Evolutionary conservation across 1,140 invertebrate genomes (phyloP).

Genomic region (Melitaea cinxia): DNA sequence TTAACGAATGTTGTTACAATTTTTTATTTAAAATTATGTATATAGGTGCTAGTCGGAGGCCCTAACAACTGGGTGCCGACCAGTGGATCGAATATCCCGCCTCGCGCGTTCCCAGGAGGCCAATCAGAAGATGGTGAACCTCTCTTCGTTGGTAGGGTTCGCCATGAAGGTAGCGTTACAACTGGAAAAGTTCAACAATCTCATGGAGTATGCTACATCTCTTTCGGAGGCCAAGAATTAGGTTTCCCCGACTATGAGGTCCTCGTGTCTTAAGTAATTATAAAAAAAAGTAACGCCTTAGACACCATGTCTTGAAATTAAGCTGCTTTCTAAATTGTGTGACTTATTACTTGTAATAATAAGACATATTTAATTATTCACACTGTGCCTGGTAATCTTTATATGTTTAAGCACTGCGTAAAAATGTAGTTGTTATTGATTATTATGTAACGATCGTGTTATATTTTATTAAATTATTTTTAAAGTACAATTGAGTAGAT

Average conservation of each 20-base stretch:
- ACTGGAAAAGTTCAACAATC: constrained; percentile 86
- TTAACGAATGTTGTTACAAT: too few species aligned
- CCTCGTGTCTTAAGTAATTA: constrained; percentile 77
- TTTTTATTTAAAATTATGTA: constrained; percentile 16
- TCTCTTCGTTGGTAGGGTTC: constrained; percentile 86
- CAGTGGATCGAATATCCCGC: constrained; percentile 85
- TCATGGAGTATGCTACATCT: constrained; percentile 87
- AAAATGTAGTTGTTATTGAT: constrained; percentile 33
- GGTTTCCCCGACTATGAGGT: constrained; percentile 90
- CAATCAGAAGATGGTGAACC: constrained; percentile 89
- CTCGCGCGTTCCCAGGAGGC: constrained; percentile 87
- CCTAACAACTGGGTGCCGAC: constrained; percentile 84
- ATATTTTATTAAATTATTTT: constrained; percentile 41
- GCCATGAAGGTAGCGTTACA: constrained; percentile 85
- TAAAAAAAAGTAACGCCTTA: background rate
- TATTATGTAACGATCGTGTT: constrained; percentile 30
- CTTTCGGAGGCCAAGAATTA: constrained; percentile 87
- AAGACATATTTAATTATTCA: constrained; percentile 36
- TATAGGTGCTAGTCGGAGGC: constrained; percentile 84
- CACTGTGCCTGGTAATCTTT: constrained; percentile 42
- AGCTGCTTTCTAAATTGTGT: constrained; percentile 22
- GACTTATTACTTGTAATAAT: constrained; percentile 14
- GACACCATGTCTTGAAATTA: constrained; percentile 12
- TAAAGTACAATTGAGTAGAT: constrained; percentile 40
- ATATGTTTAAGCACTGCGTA: constrained; percentile 46